Evolutionary conservation across 2,797 vertebrate species (phyloP).

Genomic region (Falco concolor): DNA sequence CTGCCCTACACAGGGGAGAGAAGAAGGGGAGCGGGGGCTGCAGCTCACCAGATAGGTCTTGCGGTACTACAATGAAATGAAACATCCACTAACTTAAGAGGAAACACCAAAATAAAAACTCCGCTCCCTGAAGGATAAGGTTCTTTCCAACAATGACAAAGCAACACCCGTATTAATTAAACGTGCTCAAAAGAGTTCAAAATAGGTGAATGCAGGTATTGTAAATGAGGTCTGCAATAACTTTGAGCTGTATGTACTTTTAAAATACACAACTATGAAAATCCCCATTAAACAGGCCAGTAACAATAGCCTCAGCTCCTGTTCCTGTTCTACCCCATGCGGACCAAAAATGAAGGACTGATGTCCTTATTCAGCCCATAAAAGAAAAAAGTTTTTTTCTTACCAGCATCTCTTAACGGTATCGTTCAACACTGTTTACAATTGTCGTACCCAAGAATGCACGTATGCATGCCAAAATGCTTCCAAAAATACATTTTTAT

Average conservation of each 20-base stretch:
- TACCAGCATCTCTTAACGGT: neutral
- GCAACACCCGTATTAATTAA: neutral
- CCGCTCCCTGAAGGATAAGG: neutral
- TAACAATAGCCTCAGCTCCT: neutral
- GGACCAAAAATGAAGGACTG: neutral
- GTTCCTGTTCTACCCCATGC: neutral
- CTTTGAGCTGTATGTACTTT: neutral
- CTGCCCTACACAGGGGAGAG: neutral
- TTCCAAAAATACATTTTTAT: constrained; percentile 50
- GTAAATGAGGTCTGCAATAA: neutral
- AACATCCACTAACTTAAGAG: neutral
- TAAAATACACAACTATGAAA: neutral
- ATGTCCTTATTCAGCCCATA: neutral
- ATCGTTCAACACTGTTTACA: neutral
- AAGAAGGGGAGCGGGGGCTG: neutral
- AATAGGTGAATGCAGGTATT: neutral
- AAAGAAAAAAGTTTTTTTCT: neutral
- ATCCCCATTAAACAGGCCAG: neutral
- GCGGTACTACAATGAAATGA: neutral
- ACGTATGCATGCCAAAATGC: constrained; percentile 30
- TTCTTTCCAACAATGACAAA: neutral
- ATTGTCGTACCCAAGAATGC: neutral
- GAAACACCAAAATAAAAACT: neutral
- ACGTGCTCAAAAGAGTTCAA: neutral
- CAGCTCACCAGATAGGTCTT: neutral